Evolutionary conservation across 2,888 invertebrate genomes (phyloP), one percentile per base, ranked within the genome.

Genomic region (Dysmachus trigonus): DNA sequence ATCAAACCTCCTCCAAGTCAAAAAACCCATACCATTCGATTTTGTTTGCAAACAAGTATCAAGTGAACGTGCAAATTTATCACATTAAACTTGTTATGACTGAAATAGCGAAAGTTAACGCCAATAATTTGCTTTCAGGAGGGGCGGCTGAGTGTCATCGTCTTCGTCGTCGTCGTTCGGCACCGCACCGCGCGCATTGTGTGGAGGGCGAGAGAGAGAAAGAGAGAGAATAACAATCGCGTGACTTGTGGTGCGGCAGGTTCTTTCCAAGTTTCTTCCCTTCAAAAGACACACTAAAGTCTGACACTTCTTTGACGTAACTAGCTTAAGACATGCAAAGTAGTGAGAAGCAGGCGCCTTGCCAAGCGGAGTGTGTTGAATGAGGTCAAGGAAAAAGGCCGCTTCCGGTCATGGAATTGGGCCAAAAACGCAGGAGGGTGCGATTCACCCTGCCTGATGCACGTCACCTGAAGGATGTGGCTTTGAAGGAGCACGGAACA

Each of bases 61-160:
- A 83, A 83, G 41, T 83, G 38, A 81, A 83, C 83, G 83, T 41
- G 83, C 71, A 71, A 83, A 83, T 83, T 83, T 83, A 83, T 72
- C 83, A 71, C 83, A 83, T 83, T 72, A 83, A 83, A 72, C 41
- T 83, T 27, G 83, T 72, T 83, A 83, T 83, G 41, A 38, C 72
- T 71, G 41, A 72, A 83, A 83, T 83, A 83, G 83, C 71, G 33
- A 83, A 83, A 83, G 83, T 83, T 83, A 83, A 83, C 72, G 83
- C 41, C 83, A 83, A 83, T 83, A 83, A 83, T 83, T 83, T 83
- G 83, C 38, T 83, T 83, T 83, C 83, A 83, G 83, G 83, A 83
- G 72, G 38, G 27, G 73, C 38, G 72, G 72, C 72, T 71, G 83
- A 72, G 83, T 83, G 38, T 83, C 83, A 41, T 72, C 83, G 41